These are phyloP conservation scores for Troides oblongomaculatus DNA, from an alignment of 2,888 invertebrate species.

Conservation along the genomic window DNA sequence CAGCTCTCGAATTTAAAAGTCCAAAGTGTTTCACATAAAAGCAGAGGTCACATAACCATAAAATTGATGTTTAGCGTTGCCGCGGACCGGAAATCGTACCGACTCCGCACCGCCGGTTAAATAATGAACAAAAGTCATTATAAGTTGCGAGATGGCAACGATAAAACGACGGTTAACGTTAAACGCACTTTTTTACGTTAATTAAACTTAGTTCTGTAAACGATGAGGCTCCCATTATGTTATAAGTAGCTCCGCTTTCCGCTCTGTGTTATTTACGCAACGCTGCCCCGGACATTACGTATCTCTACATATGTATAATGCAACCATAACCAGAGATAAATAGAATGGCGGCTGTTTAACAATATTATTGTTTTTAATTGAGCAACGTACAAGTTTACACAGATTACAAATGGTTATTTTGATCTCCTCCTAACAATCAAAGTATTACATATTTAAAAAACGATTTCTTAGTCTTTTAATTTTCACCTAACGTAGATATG, in stretches of 20 bases:
- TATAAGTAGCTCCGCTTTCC: conserved; percentile 53
- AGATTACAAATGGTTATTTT: not conserved
- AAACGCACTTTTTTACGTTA: conserved; percentile 79
- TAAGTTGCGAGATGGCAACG: conserved; percentile 67
- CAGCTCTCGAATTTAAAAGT: conserved; percentile 48
- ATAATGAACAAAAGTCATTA: conserved; percentile 78
- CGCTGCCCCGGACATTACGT: conserved; percentile 42
- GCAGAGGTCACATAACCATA: conserved; percentile 65
- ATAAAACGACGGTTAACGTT: conserved; percentile 70
- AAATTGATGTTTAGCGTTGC: conserved; percentile 65
- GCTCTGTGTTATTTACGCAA: conserved; percentile 60
- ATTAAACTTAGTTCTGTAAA: conserved; percentile 78
- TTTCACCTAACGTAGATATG: too few species aligned
- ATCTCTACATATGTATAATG: conserved; percentile 20
- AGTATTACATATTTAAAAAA: not conserved
- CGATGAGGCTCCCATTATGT: conserved; percentile 68
- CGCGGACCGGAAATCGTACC: conserved; percentile 63
- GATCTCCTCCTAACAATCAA: not conserved
- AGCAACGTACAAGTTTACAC: not conserved
- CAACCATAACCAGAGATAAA: conserved; percentile 17
- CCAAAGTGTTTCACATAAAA: conserved; percentile 47
- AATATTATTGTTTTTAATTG: conserved; percentile 23
- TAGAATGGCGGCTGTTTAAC: conserved; percentile 22
- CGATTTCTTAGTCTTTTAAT: too few species aligned
- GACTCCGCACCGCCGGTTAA: conserved; percentile 63